A percentile compares a stretch with the other conserved stretches of the same genome.
Conservation (phyloP, 1,140 invertebrate genomes). For the Zaprionus gabonicus region DNA sequence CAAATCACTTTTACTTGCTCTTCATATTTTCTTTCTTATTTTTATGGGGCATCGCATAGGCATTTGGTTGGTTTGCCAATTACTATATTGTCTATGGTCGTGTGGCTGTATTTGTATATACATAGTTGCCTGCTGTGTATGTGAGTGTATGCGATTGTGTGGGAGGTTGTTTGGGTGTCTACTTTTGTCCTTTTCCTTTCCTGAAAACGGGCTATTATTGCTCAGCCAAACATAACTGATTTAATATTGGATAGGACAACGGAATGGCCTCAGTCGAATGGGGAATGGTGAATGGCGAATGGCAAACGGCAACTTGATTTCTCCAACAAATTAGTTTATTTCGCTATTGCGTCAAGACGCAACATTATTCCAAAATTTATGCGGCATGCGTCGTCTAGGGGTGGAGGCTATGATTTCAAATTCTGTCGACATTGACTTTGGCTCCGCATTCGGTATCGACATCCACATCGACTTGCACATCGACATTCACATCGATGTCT, state of each 20-base stretch:
- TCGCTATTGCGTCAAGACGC: slow-evolving; percentile 50
- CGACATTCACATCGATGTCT: slow-evolving; percentile 29
- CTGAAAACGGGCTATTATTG: slow-evolving; percentile 43
- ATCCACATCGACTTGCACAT: slow-evolving; percentile 23
- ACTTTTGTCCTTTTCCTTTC: slow-evolving; percentile 8
- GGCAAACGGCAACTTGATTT: slow-evolving; percentile 60
- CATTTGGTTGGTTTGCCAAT: slow-evolving; percentile 66
- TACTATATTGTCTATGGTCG: slow-evolving; percentile 62
- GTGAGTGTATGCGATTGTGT: slow-evolving; percentile 9
- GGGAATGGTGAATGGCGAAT: slow-evolving; percentile 28
- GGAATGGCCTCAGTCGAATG: slow-evolving; percentile 26
- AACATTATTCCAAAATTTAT: slow-evolving; percentile 50
- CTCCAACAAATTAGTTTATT: slow-evolving; percentile 67
- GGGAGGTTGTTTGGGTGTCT: neutral
- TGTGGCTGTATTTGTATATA: slow-evolving; percentile 36
- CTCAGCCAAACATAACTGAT: slow-evolving; percentile 59
- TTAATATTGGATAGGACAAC: slow-evolving; percentile 65
- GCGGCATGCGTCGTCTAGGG: neutral
- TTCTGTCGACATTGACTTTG: slow-evolving; percentile 19
- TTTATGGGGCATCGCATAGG: slow-evolving; percentile 51
- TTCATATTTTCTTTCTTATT: slow-evolving; percentile 46
- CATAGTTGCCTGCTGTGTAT: neutral
- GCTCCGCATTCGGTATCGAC: slow-evolving; percentile 9
- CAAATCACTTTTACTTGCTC: neutral
- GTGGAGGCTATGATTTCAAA: slow-evolving; percentile 26